These are phyloP conservation scores for Premnoplex brunnescens DNA, from an alignment of 2,797 vertebrate genomes.

Conservation along the genomic window DNA sequence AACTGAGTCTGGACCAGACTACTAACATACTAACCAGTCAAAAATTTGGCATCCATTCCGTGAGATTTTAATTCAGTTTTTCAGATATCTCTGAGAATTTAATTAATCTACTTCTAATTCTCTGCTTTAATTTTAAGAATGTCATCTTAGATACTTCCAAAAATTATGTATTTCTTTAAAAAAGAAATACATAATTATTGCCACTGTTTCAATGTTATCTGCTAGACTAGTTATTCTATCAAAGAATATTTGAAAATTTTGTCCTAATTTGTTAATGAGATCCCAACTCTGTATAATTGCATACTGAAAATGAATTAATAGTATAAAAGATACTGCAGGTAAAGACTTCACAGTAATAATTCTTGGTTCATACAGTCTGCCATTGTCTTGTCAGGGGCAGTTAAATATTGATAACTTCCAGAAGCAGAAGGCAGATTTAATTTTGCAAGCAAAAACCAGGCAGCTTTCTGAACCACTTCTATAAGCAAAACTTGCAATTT, in stretches of 20 bases:
- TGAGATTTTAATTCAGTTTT: background rate
- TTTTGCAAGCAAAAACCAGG: conserved; percentile 6
- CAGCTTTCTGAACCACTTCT: background rate
- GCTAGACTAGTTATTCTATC: background rate
- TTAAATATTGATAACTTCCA: conserved; percentile 66
- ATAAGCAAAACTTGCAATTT: background rate
- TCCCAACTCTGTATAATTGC: background rate
- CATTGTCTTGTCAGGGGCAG: conserved; percentile 34
- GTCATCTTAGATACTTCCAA: background rate
- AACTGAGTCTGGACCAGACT: background rate
- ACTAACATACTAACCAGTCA: background rate
- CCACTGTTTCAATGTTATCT: background rate
- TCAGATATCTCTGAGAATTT: background rate
- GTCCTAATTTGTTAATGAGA: conserved; percentile 16
- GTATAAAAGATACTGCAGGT: background rate
- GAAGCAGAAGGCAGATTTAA: conserved; percentile 10
- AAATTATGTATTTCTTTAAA: background rate
- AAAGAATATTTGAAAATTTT: background rate
- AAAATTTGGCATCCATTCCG: background rate
- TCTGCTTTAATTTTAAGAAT: background rate
- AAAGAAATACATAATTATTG: background rate
- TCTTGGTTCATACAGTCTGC: conserved; percentile 19
- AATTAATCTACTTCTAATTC: background rate
- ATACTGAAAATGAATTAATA: conserved; percentile 26
- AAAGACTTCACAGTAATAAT: conserved; percentile 2